These are phyloP conservation scores for Chaetophractus vellerosus DNA, from an alignment of 2,797 vertebrate genomes.

Conservation along the genomic window DNA sequence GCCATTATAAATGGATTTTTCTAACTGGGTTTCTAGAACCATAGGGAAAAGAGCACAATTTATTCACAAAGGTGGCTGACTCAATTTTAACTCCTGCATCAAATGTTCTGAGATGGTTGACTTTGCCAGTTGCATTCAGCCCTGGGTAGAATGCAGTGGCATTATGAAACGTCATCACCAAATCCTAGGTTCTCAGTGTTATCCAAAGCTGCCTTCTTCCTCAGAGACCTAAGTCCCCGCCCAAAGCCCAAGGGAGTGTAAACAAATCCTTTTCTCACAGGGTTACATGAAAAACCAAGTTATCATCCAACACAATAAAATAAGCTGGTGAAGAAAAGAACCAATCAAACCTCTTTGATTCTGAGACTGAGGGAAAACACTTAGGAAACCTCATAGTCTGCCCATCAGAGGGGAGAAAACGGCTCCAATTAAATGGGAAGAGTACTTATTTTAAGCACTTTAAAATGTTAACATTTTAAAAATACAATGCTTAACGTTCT, in stretches of 20 bases:
- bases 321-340: slow-evolving; percentile 76
- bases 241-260: slow-evolving; percentile 56
- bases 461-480: slow-evolving; percentile 87
- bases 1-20: slow-evolving; percentile 57
- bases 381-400: slow-evolving; percentile 76
- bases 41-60: slow-evolving; percentile 34
- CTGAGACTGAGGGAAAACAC: slow-evolving; percentile 69
- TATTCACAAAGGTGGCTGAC: slow-evolving; percentile 37
- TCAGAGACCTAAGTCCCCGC: slow-evolving; percentile 37
- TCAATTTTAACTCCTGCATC: slow-evolving; percentile 28
- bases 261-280: slow-evolving; percentile 78
- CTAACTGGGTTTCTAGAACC: neutral
- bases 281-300: slow-evolving; percentile 72
- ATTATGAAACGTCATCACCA: neutral
- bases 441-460: slow-evolving; percentile 82
- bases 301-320: slow-evolving; percentile 74
- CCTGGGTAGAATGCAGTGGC: slow-evolving; percentile 31
- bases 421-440: slow-evolving; percentile 77
- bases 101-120: neutral
- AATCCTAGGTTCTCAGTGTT: slow-evolving; percentile 46
- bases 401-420: slow-evolving; percentile 74
- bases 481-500: slow-evolving; percentile 84
- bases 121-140: neutral
- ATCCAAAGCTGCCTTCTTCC: slow-evolving; percentile 54
- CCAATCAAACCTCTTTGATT: slow-evolving; percentile 81